Evolutionary conservation across 1,140 invertebrate species (phyloP).

Genomic region (Drosophila nikananu): DNA sequence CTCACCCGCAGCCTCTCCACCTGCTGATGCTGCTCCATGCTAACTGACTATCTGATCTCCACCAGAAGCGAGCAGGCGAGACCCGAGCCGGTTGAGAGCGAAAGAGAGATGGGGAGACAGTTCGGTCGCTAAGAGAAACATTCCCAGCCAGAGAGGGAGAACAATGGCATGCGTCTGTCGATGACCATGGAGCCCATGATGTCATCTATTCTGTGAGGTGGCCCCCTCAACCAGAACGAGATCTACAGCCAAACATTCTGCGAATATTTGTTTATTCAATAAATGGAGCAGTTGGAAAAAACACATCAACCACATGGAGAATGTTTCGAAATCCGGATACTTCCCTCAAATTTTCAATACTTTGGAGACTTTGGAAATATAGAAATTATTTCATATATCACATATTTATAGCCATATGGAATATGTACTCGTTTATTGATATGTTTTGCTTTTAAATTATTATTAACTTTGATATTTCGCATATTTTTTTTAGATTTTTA

Average conservation of each 20-base stretch:
- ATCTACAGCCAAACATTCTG: constrained; percentile 38
- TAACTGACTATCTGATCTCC: constrained; percentile 60
- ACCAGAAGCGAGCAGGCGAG: neutral
- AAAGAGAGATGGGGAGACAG: neutral
- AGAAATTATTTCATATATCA: neutral
- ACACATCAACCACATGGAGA: constrained; percentile 25
- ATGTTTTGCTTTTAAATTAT: neutral
- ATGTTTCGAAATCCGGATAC: constrained; percentile 15
- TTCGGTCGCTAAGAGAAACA: constrained; percentile 1
- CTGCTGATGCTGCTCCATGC: constrained; percentile 68
- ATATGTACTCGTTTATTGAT: neutral
- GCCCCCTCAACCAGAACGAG: constrained; percentile 45
- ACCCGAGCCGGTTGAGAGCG: neutral
- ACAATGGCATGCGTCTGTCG: constrained; percentile 17
- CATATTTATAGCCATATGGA: no score
- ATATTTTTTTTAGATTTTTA: no score
- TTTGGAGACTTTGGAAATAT: neutral
- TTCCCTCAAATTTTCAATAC: neutral
- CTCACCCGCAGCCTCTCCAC: constrained; percentile 69
- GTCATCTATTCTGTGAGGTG: constrained; percentile 38
- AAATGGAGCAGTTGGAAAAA: constrained; percentile 37
- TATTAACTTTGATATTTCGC: neutral
- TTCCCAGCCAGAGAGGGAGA: neutral
- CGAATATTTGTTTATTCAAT: constrained; percentile 47
- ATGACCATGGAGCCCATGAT: constrained; percentile 44